Evolutionary conservation across 2,888 invertebrate species (phyloP), one percentile per base, ranked within the genome.

Genomic region (Apamea crenata): DNA sequence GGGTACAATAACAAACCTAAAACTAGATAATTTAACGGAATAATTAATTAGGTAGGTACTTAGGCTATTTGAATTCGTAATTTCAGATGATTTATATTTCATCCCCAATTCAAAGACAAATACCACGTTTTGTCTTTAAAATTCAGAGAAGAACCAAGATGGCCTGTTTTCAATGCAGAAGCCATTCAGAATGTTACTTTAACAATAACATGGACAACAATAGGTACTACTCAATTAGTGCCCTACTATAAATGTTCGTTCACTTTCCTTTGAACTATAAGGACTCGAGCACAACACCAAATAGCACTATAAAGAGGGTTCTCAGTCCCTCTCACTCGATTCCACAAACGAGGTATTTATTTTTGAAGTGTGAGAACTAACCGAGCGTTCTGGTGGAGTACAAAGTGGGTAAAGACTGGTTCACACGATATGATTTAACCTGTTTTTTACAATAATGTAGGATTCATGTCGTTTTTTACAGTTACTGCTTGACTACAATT

Each of bases 351-450:
- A 21, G 18, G 44, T 68, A 47, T 16, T 66, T 69, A 50, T 8
- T 69, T 47, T 32, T 69, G 7, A 69, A 36, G 32, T 68, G 32
- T 50, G 69, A n/a, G 47, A 50, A n/a, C 47, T 74, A 32, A n/a
- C 32, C 16, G 69, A 68, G 18, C n/a, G 47, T 50, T 69, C 14
- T n/a, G n/a, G 32, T 36, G 25, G 18, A 18, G 10, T 18, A 73
- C 16, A 25, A 25, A 65, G 47, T n/a, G 47, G 12, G 25, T 73
- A 73, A 47, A 6, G 25, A 73, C 65, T 18, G 16, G 32, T 8
- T 44, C 66, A 32, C 32, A 73, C 6, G 0, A 44, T 8, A 25
- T 12, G 61, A 36, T 36, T 36, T 36, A 36, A 36, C 36, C 36
- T 36, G 36, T 36, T 36, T 36, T 36, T 36, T 36, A 36, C 5